A percentile compares a stretch with the other conserved stretches of the same genome.
Evolutionary conservation across 92 coral and sea anemone genomes (phyloP).

Genomic region (Epizoanthus ramosus): DNA sequence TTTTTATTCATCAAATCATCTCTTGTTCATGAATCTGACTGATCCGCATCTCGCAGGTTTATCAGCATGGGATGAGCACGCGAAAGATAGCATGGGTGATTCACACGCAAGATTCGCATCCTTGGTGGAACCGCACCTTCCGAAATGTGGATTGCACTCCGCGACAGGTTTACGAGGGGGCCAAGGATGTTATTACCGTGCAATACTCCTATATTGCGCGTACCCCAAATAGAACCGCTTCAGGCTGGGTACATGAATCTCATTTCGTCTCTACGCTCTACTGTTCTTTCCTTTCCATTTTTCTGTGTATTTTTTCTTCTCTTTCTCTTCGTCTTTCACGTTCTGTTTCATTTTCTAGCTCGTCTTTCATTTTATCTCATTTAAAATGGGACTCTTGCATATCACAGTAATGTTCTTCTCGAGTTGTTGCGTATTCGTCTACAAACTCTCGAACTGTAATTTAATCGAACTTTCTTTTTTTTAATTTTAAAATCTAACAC

Average conservation of each 20-base stretch:
- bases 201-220: slow-evolving; percentile 11
- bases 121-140: slow-evolving; percentile 41
- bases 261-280: too few species aligned
- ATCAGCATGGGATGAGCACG: slow-evolving; percentile 13
- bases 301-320: too few species aligned
- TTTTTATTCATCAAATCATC: too few species aligned
- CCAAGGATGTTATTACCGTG: slow-evolving; percentile 15
- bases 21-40: too few species aligned
- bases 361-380: too few species aligned
- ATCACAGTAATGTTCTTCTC: too few species aligned
- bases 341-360: too few species aligned
- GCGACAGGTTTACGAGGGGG: slow-evolving; percentile 18
- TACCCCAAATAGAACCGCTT: background rate
- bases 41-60: background rate
- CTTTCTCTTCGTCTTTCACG: too few species aligned
- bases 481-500: too few species aligned
- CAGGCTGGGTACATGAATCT: slow-evolving; percentile 7
- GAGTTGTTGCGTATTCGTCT: background rate
- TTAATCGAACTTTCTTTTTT: background rate
- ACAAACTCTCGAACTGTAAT: background rate
- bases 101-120: slow-evolving; percentile 30
- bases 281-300: too few species aligned
- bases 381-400: background rate
- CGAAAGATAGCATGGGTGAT: slow-evolving; percentile 18
- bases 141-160: slow-evolving; percentile 10